Conservation (phyloP, 2,888 invertebrate species). For the Drosophila longiperda region DNA sequence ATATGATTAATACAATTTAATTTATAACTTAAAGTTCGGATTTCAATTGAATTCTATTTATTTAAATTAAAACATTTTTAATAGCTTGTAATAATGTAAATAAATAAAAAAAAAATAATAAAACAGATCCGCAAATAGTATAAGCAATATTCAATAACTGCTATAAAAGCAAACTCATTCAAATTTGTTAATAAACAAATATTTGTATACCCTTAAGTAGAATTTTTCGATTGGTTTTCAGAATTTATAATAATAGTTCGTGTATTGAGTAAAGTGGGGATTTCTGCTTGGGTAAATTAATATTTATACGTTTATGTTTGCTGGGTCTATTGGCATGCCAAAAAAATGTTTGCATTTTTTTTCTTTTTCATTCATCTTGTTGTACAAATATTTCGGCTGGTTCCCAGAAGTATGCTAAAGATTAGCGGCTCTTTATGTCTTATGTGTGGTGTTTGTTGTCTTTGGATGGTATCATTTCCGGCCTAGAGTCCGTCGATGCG, state of each 20-base stretch:
- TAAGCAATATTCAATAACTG: background rate
- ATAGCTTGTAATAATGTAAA: background rate
- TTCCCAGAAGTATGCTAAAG: conserved; percentile 26
- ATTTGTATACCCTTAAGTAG: background rate
- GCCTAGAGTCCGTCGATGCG: conserved; percentile 58
- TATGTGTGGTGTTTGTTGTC: conserved; percentile 31
- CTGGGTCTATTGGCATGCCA: background rate
- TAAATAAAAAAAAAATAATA: background rate
- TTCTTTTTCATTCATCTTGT: background rate
- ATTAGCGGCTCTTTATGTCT: conserved; percentile 1
- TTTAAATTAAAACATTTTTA: background rate
- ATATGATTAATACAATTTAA: background rate
- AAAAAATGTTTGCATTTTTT: background rate
- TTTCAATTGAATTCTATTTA: background rate
- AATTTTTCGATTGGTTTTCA: background rate
- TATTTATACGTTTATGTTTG: background rate
- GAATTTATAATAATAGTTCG: background rate
- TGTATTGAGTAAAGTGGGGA: background rate
- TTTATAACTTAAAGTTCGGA: background rate
- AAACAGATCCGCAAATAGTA: background rate
- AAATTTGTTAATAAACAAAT: background rate
- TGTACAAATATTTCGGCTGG: background rate
- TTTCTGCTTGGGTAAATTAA: background rate
- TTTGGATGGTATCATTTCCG: conserved; percentile 54
- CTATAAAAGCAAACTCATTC: background rate